A percentile compares a stretch with the other conserved stretches of the same genome.
These are phyloP conservation scores for Drosophila sordidapex DNA, from an alignment of 2,888 invertebrate species.

Conservation along the genomic window DNA sequence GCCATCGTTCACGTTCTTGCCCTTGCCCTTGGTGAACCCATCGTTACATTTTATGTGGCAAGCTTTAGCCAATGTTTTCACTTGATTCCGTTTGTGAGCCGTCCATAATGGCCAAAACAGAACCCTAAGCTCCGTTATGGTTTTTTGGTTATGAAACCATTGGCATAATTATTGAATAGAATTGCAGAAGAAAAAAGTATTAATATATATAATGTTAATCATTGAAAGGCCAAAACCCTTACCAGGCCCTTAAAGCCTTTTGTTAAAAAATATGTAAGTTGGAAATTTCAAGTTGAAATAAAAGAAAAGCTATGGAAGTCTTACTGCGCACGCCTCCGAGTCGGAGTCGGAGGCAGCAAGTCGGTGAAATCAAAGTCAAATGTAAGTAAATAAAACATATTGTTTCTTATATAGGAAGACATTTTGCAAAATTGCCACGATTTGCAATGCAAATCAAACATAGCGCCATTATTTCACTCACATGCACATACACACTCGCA, in stretches of 20 bases:
- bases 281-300: constrained; percentile 19
- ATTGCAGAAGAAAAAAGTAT: background rate
- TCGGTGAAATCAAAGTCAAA: constrained; percentile 73
- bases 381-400: constrained; percentile 81
- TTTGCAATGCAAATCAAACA: constrained; percentile 80
- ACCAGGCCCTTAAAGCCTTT: background rate
- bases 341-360: constrained; percentile 2
- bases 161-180: constrained; percentile 23
- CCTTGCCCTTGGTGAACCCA: constrained; percentile 25
- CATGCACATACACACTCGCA: constrained; percentile 33
- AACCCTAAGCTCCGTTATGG: background rate
- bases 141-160: constrained; percentile 5
- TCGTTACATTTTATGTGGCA: constrained; percentile 49
- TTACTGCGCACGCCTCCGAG: constrained; percentile 19
- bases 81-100: constrained; percentile 31
- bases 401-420: constrained; percentile 79
- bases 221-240: background rate
- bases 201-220: background rate
- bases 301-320: constrained; percentile 24
- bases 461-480: constrained; percentile 72
- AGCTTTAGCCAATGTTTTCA: constrained; percentile 24
- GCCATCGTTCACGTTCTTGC: background rate
- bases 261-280: background rate
- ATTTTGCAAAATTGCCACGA: constrained; percentile 78
- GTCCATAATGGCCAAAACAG: background rate